Conservation (phyloP, 1,140 invertebrate species). For the Zaprionus inermis region DNA sequence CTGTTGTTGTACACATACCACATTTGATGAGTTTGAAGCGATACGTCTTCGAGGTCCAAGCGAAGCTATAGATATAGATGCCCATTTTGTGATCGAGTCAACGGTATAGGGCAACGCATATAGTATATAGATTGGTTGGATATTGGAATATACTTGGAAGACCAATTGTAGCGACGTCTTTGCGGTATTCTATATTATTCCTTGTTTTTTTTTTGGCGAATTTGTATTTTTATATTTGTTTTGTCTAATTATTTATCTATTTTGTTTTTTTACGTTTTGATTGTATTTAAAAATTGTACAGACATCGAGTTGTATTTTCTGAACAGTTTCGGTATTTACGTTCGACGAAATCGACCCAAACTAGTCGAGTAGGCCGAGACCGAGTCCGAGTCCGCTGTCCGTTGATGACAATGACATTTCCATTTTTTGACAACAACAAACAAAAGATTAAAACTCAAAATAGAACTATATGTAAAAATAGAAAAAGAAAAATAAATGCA, state of each 20-base stretch:
- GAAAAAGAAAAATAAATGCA: not conserved
- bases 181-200: not conserved
- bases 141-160: not conserved
- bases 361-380: slow-evolving; percentile 40
- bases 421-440: slow-evolving; percentile 16
- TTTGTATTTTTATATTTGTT: slow-evolving; percentile 13
- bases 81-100: not conserved
- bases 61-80: not conserved
- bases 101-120: not conserved
- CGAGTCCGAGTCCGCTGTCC: not conserved
- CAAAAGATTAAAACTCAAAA: slow-evolving; percentile 14
- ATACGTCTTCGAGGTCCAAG: slow-evolving; percentile 8
- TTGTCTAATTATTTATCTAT: slow-evolving; percentile 6
- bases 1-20: slow-evolving; percentile 11
- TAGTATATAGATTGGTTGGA: not conserved
- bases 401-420: slow-evolving; percentile 18
- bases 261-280: slow-evolving; percentile 3
- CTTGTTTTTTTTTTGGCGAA: not conserved
- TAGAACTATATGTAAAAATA: slow-evolving; percentile 5
- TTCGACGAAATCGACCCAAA: not conserved
- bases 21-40: not conserved
- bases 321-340: not conserved
- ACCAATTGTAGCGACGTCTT: slow-evolving; percentile 14
- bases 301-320: slow-evolving; percentile 19
- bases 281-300: slow-evolving; percentile 2